Percentiles rank a stretch among this genome's conserved stretches.
Evolutionary conservation across 2,797 vertebrate species (phyloP).

Genomic region (Borostomias antarcticus): DNA sequence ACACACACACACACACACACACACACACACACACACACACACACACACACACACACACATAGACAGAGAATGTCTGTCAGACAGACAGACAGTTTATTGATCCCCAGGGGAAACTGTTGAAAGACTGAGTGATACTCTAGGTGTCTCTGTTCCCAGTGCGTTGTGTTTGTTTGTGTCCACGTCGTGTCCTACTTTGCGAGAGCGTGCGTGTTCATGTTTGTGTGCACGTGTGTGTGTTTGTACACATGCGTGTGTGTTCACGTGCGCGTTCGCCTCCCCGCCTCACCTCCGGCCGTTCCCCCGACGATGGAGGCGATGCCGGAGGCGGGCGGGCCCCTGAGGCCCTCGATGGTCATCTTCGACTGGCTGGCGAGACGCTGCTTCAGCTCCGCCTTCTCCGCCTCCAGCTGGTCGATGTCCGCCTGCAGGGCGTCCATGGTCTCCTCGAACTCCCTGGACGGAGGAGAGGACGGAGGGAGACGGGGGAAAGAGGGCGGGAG

Average conservation of each 20-base stretch:
- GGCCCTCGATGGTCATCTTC: constrained; percentile 88
- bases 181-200: too few relatives aligned
- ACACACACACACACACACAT: too few relatives aligned
- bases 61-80: too few relatives aligned
- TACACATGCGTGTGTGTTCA: not conserved
- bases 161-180: too few relatives aligned
- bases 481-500: too few relatives aligned
- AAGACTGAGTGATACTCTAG: too few relatives aligned
- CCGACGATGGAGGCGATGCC: constrained; percentile 90
- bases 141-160: too few relatives aligned
- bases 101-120: too few relatives aligned
- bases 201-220: not conserved
- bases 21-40: too few relatives aligned
- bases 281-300: constrained; percentile 84
- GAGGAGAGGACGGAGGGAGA: not conserved
- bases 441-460: constrained; percentile 92
- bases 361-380: constrained; percentile 90
- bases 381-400: constrained; percentile 92
- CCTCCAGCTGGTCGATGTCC: constrained; percentile 96
- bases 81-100: too few relatives aligned
- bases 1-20: too few relatives aligned
- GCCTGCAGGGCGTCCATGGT: constrained; percentile 98
- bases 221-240: not conserved
- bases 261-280: too few relatives aligned
- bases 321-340: constrained; percentile 78